A percentile compares a stretch with the other conserved stretches of the same genome.
Conservation (phyloP, 2,888 invertebrate species). For the Nebria brevicollis region DNA sequence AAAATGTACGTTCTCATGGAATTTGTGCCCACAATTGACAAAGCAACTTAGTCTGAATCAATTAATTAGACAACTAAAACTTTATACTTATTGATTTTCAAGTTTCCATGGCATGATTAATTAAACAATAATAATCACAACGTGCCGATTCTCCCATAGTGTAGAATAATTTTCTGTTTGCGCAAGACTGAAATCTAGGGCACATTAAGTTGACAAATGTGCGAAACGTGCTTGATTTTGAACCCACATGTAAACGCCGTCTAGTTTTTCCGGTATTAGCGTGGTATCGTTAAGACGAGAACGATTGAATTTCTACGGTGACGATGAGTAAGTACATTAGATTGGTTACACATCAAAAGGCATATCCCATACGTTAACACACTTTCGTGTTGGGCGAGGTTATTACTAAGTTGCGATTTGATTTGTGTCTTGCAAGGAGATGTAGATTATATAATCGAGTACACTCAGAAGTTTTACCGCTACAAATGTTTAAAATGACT, state of each 20-base stretch:
- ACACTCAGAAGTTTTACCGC: no score
- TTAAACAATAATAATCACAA: background rate
- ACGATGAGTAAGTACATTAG: background rate
- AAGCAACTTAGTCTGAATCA: background rate
- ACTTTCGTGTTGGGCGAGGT: no score
- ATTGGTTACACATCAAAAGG: background rate
- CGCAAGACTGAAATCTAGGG: constrained; percentile 27
- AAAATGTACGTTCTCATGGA: no score
- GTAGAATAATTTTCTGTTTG: constrained; percentile 35
- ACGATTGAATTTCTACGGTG: constrained; percentile 13
- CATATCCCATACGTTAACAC: background rate
- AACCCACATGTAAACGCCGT: constrained; percentile 35
- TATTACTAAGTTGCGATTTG: background rate
- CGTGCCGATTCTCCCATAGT: background rate
- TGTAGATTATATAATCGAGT: no score
- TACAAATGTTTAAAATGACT: no score
- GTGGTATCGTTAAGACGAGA: background rate
- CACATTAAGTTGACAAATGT: constrained; percentile 42
- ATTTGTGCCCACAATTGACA: background rate
- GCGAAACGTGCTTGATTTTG: constrained; percentile 31
- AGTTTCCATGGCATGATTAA: background rate
- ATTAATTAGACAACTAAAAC: background rate
- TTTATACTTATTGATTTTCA: background rate
- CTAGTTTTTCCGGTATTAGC: constrained; percentile 13
- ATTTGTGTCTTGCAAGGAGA: no score